phyloP scores from a whole-genome alignment of 2,797 vertebrate genomes.

The Leucoraja ocellata region DNA sequence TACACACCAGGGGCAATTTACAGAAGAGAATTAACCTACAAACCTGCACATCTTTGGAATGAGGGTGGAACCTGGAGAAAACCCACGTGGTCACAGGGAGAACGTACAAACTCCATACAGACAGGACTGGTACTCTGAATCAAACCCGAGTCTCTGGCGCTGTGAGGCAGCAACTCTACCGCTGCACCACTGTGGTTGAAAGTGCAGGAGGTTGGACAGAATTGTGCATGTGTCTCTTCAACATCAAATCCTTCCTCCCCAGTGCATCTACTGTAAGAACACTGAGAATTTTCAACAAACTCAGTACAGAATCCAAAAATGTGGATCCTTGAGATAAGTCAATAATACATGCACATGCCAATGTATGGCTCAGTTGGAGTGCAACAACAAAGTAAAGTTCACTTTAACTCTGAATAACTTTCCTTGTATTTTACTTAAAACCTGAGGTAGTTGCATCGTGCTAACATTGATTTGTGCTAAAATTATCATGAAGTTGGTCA shows the following conservation, averaged over 20 bases:
- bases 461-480: no score
- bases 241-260: neutral
- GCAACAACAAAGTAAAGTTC: neutral
- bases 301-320: neutral
- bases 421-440: neutral
- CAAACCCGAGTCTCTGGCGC: no score
- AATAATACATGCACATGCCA: neutral
- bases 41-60: no score
- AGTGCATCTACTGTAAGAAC: neutral
- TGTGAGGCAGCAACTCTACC: no score
- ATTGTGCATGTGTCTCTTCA: neutral
- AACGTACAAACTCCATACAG: no score
- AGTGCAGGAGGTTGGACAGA: neutral
- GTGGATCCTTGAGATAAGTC: neutral
- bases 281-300: neutral
- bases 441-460: no score
- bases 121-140: no score
- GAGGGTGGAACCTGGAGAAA: no score
- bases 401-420: neutral
- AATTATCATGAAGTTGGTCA: no score
- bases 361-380: neutral
- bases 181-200: neutral
- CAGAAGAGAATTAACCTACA: no score
- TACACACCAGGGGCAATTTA: no score
- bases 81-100: no score